Base-by-base conservation (phyloP, 2,888 invertebrate species). In the Drosophila nigricruria region DNA sequence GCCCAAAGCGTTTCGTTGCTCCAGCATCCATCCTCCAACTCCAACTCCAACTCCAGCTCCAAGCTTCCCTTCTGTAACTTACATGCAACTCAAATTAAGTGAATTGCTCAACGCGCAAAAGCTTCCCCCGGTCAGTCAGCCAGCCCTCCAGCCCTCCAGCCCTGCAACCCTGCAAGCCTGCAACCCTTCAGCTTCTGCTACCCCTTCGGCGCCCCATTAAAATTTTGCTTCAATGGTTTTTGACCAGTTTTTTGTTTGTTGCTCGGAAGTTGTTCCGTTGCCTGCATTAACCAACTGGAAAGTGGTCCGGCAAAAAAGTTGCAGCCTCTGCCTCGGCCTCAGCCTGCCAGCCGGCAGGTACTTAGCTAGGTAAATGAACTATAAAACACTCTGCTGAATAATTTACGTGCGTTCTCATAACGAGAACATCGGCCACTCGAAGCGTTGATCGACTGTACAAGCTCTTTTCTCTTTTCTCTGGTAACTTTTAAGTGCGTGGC, bases 81-180 rank as follows among this genome's bases (percentile, higher is more conserved):
- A 64, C 77, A 78, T 80, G 80, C 83, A 83, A 78, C 88, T 74
- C 86, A 86, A 87, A 88, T 88, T 87, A 87, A 88, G 86, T 86
- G 88, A 88, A 88, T 86, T 87, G 88, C 88, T 81, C 75, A 63
- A 64, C 77, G 59, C 69, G 76, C 40, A 49, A 57, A 59, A 57
- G 49, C 54, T 27, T 40, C 34, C 34, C 14, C 14, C 56, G 16
- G 60, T 60, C 64, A 60, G 27, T 58, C 45, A 23, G 32, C 23
- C 47, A 32, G 12, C 20, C 18, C 25, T 27, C 10, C 42, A 25
- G 23, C 23, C 36, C 34, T 34, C 12, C 27, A 36, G 3, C 34
- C 40, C 27, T 18, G 3, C 18, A 14, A n/a, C 14, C 42, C 36
- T 63, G 12, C 59, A 40, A 49, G 27, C 59, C 62, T 38, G 27